Evolutionary conservation across 2,888 invertebrate genomes (phyloP).

Genomic region (Rhagonycha lutea): DNA sequence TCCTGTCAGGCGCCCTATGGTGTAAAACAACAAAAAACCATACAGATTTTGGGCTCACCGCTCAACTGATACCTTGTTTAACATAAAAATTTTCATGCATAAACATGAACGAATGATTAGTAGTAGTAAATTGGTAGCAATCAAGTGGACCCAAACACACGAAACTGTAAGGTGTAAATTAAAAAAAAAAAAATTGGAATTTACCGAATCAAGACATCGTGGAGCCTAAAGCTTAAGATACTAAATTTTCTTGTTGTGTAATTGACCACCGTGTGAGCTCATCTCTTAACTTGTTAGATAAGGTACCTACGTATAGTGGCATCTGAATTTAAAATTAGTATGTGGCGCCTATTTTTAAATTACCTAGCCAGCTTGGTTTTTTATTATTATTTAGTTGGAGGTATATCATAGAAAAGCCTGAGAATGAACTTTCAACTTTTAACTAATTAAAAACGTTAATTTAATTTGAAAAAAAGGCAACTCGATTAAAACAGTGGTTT

Average conservation of each 20-base stretch:
- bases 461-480: not conserved
- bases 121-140: not conserved
- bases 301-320: constrained; percentile 11
- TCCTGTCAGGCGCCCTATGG: constrained; percentile 9
- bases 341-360: constrained; percentile 35
- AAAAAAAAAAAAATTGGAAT: not conserved
- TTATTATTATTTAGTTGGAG: constrained; percentile 19
- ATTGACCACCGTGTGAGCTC: constrained; percentile 21
- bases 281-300: constrained; percentile 21
- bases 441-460: not conserved
- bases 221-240: not conserved
- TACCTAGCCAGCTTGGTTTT: constrained; percentile 26
- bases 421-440: not conserved
- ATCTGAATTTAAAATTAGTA: constrained; percentile 29
- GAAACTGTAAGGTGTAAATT: not conserved
- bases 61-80: not conserved
- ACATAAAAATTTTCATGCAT: not conserved
- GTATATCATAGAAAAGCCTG: constrained; percentile 14
- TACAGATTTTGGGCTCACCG: not conserved
- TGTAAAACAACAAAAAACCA: constrained; percentile 5
- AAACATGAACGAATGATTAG: not conserved
- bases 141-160: not conserved
- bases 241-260: not conserved
- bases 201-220: not conserved
- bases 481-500: not conserved